A percentile compares a stretch with the other conserved stretches of the same genome.
phyloP scores from a whole-genome alignment of 2,888 invertebrate species.

The Metellina segmentata region DNA sequence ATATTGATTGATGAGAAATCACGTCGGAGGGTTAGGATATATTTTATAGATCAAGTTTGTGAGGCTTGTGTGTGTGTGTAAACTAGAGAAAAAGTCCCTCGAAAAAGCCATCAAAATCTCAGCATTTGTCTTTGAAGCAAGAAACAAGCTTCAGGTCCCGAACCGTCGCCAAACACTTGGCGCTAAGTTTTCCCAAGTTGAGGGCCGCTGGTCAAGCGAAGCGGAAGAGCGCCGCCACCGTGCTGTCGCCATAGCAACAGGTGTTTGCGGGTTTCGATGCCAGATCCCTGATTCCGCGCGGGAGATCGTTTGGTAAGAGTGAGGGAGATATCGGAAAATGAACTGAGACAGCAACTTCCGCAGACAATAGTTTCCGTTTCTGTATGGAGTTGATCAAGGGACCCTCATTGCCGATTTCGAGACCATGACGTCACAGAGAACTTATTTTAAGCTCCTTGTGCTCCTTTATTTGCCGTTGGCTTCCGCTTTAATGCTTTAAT shows the following conservation, averaged over 20 bases:
- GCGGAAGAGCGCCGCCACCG: constrained; percentile 55
- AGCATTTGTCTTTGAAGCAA: too few species aligned
- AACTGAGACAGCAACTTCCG: constrained; percentile 60
- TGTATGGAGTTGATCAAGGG: constrained; percentile 45
- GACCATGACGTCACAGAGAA: too few species aligned
- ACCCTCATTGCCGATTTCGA: background rate
- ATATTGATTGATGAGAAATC: too few species aligned
- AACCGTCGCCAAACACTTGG: constrained; percentile 34
- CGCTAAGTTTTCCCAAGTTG: background rate
- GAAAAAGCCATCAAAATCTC: too few species aligned
- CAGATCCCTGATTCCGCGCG: constrained; percentile 13
- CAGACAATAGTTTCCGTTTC: constrained; percentile 49
- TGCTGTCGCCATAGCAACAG: constrained; percentile 73
- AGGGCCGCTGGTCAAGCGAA: constrained; percentile 23
- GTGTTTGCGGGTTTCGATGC: constrained; percentile 53
- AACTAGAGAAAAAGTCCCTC: too few species aligned
- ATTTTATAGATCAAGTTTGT: too few species aligned
- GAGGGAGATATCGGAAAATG: constrained; percentile 49
- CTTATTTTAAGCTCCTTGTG: too few species aligned
- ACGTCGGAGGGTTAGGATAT: too few species aligned
- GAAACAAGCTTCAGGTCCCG: too few species aligned
- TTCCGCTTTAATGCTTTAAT: too few species aligned
- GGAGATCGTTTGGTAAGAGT: background rate
- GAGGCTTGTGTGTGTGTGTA: too few species aligned
- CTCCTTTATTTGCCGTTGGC: too few species aligned